Evolutionary conservation across 2,797 vertebrate genomes (phyloP), one percentile per base, ranked within the genome.

Genomic region (Discoglossus pictus): DNA sequence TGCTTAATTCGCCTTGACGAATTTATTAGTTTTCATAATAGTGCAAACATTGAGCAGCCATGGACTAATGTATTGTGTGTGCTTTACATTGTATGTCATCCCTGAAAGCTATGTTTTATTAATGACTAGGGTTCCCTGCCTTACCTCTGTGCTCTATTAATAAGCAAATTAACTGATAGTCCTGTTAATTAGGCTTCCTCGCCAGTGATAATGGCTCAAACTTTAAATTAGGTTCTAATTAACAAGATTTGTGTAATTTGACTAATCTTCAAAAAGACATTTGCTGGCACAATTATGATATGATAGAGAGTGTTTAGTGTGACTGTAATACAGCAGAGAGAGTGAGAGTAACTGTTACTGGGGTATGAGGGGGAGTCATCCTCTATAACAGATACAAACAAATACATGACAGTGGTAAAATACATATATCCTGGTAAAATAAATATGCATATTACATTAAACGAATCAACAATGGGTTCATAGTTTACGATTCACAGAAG

Each of bases 201-300:
- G 82, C 89, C 88, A 84, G 80, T 88, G 87, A 93, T 89, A 87
- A 88, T 90, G 93, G 95, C 93, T 93, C 80, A 89, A 91, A 92
- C 85, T 86, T 92, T 90, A 91, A 91, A 93, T 94, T 89, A 92
- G 86, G 82, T 84, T 83, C 84, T 95, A 94, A 95, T 98, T 94
- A 98, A 94, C 92, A 88, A 89, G 87, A 73, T 80, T 87, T 88
- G 89, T 92, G 87, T 91, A 83, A 91, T 93, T 89, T 89, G 88
- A 86, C 92, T 91, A 84, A 91, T 90, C 83, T 90, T 83, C 84
- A 82, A 84, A n/a, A 85, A 87, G 87, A 77, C 83, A 86, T 86
- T 82, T 76, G 79, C 83, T 84, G 74, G 78, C 81, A 78, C 90
- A 86, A 91, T 88, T 91, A 88, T 83, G 85, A 84, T 81, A 83